Percentiles rank a stretch among this genome's conserved stretches.
Conservation (phyloP, 2,888 invertebrate species). For the Spialia ferax region DNA sequence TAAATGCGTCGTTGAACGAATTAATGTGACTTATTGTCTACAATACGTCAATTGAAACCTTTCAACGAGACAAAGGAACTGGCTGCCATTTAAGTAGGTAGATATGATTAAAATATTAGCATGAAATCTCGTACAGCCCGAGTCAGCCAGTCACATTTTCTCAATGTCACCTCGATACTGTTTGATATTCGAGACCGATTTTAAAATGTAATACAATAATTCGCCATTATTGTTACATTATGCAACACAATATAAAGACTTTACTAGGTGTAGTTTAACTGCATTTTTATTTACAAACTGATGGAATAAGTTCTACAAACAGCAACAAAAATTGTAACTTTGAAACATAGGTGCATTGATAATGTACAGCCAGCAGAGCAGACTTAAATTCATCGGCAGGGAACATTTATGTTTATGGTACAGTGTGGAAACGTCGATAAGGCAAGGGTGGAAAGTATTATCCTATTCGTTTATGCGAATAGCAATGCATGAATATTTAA, state of each 20-base stretch:
- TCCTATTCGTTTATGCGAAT: constrained; percentile 67
- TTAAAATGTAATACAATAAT: background rate
- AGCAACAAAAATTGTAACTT: too few relatives aligned
- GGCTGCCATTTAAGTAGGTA: constrained; percentile 9
- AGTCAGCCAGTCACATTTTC: constrained; percentile 14
- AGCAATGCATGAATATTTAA: constrained; percentile 76
- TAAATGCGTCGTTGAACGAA: constrained; percentile 15
- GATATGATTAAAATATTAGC: constrained; percentile 33
- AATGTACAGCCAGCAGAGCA: too few relatives aligned
- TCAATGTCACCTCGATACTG: constrained; percentile 32
- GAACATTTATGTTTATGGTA: background rate
- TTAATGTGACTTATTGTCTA: constrained; percentile 25
- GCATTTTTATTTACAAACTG: too few relatives aligned
- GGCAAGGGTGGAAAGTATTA: constrained; percentile 17
- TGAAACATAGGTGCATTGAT: too few relatives aligned
- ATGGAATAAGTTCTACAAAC: too few relatives aligned
- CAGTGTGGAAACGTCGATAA: background rate
- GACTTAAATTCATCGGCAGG: too few relatives aligned
- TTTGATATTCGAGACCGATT: constrained; percentile 9
- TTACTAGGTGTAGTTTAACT: background rate
- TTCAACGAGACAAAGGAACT: constrained; percentile 30
- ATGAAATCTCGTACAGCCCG: constrained; percentile 23
- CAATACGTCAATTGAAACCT: constrained; percentile 19
- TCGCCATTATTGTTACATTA: background rate
- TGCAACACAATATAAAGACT: background rate